Conservation (phyloP, 2,113 vertebrate genomes). For the Myiozetetes cayanensis region DNA sequence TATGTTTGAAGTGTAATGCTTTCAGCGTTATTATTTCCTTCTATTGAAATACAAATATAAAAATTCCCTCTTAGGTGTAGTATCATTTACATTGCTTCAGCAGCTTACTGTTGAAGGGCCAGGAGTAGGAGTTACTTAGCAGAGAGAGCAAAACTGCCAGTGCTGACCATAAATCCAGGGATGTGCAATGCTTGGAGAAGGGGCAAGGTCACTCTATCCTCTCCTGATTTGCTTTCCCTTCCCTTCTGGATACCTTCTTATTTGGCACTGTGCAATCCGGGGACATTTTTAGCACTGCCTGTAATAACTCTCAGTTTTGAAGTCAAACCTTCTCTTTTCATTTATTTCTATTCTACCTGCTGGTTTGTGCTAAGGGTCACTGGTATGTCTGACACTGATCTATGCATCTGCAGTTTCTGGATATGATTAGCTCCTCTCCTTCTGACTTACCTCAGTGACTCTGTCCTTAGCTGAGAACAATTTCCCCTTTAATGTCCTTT, state of each 20-base stretch:
- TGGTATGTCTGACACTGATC: neutral
- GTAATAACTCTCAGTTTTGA: neutral
- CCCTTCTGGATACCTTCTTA: neutral
- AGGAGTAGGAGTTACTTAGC: neutral
- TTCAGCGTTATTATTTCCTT: neutral
- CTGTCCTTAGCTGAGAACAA: neutral
- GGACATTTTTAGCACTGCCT: neutral
- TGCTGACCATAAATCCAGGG: neutral
- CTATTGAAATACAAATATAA: neutral
- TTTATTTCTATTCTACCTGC: neutral
- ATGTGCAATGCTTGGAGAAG: neutral
- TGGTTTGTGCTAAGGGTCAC: neutral
- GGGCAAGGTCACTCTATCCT: neutral
- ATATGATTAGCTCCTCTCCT: neutral
- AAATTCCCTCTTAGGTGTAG: neutral
- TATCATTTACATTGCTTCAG: neutral
- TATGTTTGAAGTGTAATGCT: neutral
- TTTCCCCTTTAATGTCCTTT: neutral
- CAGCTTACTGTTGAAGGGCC: neutral
- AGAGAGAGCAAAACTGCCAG: neutral
- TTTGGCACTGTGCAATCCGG: neutral
- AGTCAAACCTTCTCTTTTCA: neutral
- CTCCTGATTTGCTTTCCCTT: neutral
- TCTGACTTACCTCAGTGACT: neutral
- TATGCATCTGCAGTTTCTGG: neutral